phyloP scores from a whole-genome alignment of 2,113 vertebrate genomes.

The Callocephalon fimbriatum region DNA sequence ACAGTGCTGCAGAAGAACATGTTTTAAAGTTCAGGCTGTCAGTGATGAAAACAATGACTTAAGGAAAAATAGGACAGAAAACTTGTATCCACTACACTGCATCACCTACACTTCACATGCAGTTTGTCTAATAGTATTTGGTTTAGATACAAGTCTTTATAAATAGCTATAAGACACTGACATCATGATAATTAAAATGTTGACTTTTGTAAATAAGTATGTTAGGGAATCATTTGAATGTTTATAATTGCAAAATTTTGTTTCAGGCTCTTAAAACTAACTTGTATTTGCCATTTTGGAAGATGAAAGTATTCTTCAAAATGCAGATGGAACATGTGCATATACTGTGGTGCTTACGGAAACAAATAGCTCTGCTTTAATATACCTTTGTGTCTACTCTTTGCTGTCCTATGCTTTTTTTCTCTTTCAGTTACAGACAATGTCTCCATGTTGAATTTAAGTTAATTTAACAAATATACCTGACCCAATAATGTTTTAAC shows the following conservation, averaged over 20 bases:
- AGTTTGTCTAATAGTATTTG: not conserved
- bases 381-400: not conserved
- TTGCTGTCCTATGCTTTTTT: not conserved
- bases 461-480: not conserved
- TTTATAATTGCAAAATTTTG: constrained; percentile 12
- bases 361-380: not conserved
- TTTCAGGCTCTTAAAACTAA: not conserved
- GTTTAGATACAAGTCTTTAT: not conserved
- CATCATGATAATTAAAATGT: not conserved
- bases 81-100: not conserved
- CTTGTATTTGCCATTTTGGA: not conserved
- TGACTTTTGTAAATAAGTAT: not conserved
- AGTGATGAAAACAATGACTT: not conserved
- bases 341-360: not conserved
- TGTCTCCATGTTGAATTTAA: not conserved
- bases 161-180: not conserved
- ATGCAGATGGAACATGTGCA: not conserved
- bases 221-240: not conserved
- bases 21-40: not conserved
- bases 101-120: not conserved
- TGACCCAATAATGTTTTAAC: not conserved
- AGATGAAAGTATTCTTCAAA: not conserved
- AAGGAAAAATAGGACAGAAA: not conserved
- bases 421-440: not conserved
- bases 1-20: not conserved